Evolutionary conservation across 2,888 invertebrate species (phyloP), one percentile per base, ranked within the genome.

Genomic region (Archips crataeganus): DNA sequence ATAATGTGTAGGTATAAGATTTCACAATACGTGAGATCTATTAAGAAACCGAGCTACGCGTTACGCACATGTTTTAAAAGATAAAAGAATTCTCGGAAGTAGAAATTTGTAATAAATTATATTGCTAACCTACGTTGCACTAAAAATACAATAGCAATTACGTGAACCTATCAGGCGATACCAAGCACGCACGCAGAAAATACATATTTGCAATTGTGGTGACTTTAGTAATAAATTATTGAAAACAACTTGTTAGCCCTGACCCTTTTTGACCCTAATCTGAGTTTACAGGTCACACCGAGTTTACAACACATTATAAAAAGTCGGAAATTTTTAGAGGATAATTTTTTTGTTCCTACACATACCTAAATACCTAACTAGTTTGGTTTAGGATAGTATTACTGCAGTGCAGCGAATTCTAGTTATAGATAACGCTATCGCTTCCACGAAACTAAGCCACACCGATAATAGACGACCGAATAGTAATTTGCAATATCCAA

Each of bases 401-500:
- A 80, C 79, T 79, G 78, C 77, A 75, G 77, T 75, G 77, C 79
- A 77, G 82, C 82, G 79, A 84, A 85, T 87, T 88, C 88, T 84
- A 86, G 82, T 79, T 76, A 88, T 75, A 84, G 92, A 92, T 92
- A 93, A 84, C 79, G 79, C 79, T 91, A 93, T 92, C 93, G 79
- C 59, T 92, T 89, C 89, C 78, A 82, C 87, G 91, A 92, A 92
- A 84, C 85, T 82, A 88, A 89, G 90, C 90, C 90, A 87, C 79
- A 80, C 81, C 84, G 91, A 92, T 91, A 92, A 81, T 78, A 79
- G 75, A 45, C 79, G 92, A 90, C 82, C 79, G 79, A 87, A 87
- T 88, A 85, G 89, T 87, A 91, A 91, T 91, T 92, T 92, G 92
- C 92, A 92, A 90, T 90, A 88, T 78, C 76, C 77, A 75, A 74